Evolutionary conservation across 2,113 vertebrate genomes (phyloP), one percentile per base, ranked within the genome.

Genomic region (Orycteropus afer): DNA sequence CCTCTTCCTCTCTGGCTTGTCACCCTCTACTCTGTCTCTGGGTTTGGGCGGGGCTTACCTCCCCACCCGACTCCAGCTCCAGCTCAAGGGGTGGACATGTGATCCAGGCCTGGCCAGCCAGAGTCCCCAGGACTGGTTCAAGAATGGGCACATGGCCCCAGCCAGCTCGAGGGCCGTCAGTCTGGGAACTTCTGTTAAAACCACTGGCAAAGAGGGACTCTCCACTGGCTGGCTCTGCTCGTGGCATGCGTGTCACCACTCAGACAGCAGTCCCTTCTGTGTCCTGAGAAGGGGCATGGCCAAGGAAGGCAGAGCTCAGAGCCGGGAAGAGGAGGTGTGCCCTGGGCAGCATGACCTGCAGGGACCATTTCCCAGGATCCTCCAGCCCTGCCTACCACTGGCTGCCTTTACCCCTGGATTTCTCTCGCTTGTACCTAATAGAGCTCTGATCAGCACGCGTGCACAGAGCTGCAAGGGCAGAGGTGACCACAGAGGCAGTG

Each of bases 401-500:
- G 29, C 3, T 22, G 71, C 32, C 12, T 6, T 65, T 47, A 71
- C 15, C 12, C 74, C 61, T 22, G 23, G 53, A 27, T 59, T 74
- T 45, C 29, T 86, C 77, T 27, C 65, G 15, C 15, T 13, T 12
- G 83, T 15, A 0, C 79, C 91, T 55, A 22, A 29, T 57, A 71
- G 53, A 12, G 3, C n/a, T 13, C 25, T 12, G 22, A 34, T 32
- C 37, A 29, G 12, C 53, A n/a, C 13, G 3, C 7, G 5, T 0
- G 1, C 15, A 61, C 80, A 42, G 40, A 53, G 34, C 45, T 29
- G 12, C 1, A 2, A 34, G 49, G 25, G 22, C 3, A 7, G 11
- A 63, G 65, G 79, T 42, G 6, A 73, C 8, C 23, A 42, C 1
- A 2, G 23, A 88, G 65, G 20, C 1, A 0, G 32, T 42, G 85